phyloP scores from a whole-genome alignment of 2,888 invertebrate species.

The Seira musarum region DNA sequence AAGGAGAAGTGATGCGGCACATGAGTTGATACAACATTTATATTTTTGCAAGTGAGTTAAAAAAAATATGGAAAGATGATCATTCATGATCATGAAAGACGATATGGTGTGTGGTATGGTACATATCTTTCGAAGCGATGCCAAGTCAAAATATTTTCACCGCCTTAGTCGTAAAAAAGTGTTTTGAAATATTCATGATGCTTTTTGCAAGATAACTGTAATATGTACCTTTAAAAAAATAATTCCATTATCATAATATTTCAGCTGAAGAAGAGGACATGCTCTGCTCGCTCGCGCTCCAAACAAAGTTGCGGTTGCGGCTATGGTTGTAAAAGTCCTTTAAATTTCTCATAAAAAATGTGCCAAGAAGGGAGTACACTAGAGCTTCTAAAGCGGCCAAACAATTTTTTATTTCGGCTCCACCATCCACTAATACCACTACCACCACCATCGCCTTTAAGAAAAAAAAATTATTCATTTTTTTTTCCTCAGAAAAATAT shows the following conservation, averaged over 20 bases:
- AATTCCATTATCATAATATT: slow-evolving; percentile 42
- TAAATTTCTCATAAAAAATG: background rate
- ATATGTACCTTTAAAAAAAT: slow-evolving; percentile 24
- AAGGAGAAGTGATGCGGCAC: background rate
- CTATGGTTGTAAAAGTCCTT: background rate
- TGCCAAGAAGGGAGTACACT: background rate
- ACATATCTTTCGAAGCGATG: slow-evolving; percentile 34
- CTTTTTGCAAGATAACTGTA: slow-evolving; percentile 61
- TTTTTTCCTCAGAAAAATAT: background rate
- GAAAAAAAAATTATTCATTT: background rate
- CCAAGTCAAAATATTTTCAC: slow-evolving; percentile 54
- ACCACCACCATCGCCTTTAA: background rate
- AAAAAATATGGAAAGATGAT: slow-evolving; percentile 49
- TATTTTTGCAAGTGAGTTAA: slow-evolving; percentile 40
- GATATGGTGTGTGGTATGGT: too few species aligned
- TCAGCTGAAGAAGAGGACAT: too few species aligned
- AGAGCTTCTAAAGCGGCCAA: background rate
- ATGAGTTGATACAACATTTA: slow-evolving; percentile 54
- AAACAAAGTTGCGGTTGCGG: background rate
- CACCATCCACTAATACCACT: too few species aligned
- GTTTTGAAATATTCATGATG: slow-evolving; percentile 63
- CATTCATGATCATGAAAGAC: slow-evolving; percentile 19
- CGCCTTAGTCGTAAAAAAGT: slow-evolving; percentile 51
- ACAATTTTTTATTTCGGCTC: background rate
- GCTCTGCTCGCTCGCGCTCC: too few species aligned